Base-by-base conservation (phyloP, 2,888 invertebrate genomes). In the Mantis religiosa region DNA sequence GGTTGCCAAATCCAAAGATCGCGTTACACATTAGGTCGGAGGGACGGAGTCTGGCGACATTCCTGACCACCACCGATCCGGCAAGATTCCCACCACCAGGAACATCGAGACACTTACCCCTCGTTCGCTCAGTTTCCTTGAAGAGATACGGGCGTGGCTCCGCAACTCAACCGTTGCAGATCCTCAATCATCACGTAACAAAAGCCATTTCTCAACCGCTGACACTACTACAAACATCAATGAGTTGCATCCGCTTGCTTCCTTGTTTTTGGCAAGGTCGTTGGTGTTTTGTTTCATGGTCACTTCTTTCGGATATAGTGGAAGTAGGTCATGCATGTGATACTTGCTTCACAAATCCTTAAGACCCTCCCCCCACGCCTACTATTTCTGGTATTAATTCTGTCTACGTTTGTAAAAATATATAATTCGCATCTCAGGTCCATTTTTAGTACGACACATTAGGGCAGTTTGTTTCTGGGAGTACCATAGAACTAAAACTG, bases 1-100 rank as follows among this genome's bases (percentile, higher is more conserved):
- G 41, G 82, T 83, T 88, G 88, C 88, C 88, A 88, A 88, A 85
- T 84, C 34, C 20, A 71, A 85, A 85, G 88, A 84, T 88, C 88
- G 88, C 84, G 85, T 88, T 88, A 84, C 88, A 71, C 54, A 85
- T 82, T 84, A 81, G 34, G 54, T 82, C 88, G 12, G 54, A 41
- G 14, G 81, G n/a, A 71, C 28, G 28, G 47, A 54, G 71, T 30
- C 28, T 41, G 47, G 87, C 87, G 54, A 47, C 87, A 87, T 87
- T 87, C 82, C 87, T 82, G 28, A 87, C 87, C 87, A 82, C 82
- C 87, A 54, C 27, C 85, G 85, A 85, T 47, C 85, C 85, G 87
- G 87, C 87, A 87, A 87, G 87, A 82, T 87, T 87, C 87, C 87
- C 87, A 87, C 86, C 54, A 71, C 54, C 54, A 71, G 54, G 54